phyloP scores from a whole-genome alignment of 2,797 vertebrate species.

The Oreochromis mossambicus region DNA sequence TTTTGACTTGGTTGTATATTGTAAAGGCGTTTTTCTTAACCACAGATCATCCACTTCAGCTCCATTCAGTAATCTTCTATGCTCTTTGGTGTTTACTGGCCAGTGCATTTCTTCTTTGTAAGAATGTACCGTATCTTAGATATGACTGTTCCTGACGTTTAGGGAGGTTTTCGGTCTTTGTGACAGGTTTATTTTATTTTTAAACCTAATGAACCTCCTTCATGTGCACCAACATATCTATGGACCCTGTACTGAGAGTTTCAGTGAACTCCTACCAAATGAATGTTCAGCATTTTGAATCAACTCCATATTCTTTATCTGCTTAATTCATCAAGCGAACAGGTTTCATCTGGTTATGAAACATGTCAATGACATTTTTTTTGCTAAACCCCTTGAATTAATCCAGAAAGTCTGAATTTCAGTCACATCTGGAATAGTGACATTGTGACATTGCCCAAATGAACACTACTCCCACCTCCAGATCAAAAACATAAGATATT shows the following conservation, averaged over 20 bases:
- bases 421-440: not conserved
- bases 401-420: not conserved
- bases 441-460: not conserved
- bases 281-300: not conserved
- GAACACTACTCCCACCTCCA: not conserved
- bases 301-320: not conserved
- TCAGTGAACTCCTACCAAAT: not conserved
- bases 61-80: not conserved
- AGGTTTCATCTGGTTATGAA: not conserved
- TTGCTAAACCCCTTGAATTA: no score
- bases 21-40: not conserved
- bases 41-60: not conserved
- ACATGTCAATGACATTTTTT: not conserved
- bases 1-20: not conserved
- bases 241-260: not conserved
- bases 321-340: not conserved
- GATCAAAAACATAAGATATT: not conserved
- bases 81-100: not conserved
- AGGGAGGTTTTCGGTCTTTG: accelerated
- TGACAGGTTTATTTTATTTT: not conserved
- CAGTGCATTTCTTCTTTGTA: not conserved
- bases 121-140: not conserved
- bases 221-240: accelerated
- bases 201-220: not conserved
- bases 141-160: not conserved